These are phyloP conservation scores for Dynastes hyllus DNA, from an alignment of 2,888 invertebrate genomes.

Conservation along the genomic window DNA sequence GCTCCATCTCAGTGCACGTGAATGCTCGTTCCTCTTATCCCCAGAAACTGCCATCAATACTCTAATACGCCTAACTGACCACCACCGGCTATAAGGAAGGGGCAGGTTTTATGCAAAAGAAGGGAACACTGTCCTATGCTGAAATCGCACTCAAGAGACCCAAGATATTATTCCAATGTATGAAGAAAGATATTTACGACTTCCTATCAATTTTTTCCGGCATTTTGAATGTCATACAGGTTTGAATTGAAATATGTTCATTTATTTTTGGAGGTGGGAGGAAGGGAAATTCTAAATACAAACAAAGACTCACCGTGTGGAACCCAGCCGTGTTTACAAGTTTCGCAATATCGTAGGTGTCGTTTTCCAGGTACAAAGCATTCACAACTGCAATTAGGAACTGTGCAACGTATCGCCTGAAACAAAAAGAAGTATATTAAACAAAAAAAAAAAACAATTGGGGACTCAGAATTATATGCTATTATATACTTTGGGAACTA, in stretches of 20 bases:
- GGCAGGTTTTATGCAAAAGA: conserved; percentile 56
- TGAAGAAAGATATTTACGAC: conserved; percentile 58
- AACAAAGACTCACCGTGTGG: conserved; percentile 79
- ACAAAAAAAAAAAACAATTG: conserved; percentile 9
- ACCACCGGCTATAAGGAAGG: conserved; percentile 60
- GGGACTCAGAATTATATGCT: background rate
- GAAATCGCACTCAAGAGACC: conserved; percentile 64
- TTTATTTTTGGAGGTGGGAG: no score
- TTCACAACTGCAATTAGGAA: conserved; percentile 79
- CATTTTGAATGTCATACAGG: conserved; percentile 14
- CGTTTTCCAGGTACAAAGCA: conserved; percentile 81
- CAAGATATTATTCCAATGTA: conserved; percentile 65
- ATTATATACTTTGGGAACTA: background rate
- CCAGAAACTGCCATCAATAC: conserved; percentile 70
- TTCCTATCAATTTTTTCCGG: conserved; percentile 43
- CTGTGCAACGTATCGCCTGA: conserved; percentile 80
- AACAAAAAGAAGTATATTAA: conserved; percentile 63
- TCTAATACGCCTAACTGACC: conserved; percentile 71
- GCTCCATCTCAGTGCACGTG: no score
- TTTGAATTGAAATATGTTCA: background rate
- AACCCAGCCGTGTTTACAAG: conserved; percentile 84
- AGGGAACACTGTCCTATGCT: conserved; percentile 66
- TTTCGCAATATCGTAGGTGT: conserved; percentile 80
- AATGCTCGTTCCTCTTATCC: conserved; percentile 60
- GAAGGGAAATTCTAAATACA: no score